These are phyloP conservation scores for Siniperca undulata DNA, from an alignment of 2,797 vertebrate species.

Conservation along the genomic window DNA sequence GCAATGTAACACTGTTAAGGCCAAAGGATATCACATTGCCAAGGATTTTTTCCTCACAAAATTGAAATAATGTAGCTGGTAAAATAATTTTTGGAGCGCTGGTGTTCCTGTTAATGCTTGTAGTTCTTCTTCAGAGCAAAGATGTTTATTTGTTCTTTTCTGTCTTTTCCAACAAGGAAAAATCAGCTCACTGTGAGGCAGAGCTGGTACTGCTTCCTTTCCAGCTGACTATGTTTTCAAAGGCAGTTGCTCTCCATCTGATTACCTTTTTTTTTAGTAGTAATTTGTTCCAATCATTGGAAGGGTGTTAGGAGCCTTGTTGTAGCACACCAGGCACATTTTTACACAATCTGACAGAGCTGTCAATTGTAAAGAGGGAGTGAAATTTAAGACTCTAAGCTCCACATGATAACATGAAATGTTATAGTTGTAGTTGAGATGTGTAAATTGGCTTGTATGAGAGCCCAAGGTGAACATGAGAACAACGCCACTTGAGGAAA, in stretches of 20 bases:
- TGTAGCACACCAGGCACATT: constrained; percentile 36
- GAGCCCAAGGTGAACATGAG: constrained; percentile 17
- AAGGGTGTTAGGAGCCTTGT: constrained; percentile 41
- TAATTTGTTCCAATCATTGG: constrained; percentile 57
- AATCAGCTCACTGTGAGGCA: constrained; percentile 15
- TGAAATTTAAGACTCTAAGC: constrained; percentile 47
- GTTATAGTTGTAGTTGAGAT: constrained; percentile 40
- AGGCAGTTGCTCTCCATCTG: constrained; percentile 35
- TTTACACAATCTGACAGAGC: constrained; percentile 44
- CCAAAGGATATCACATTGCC: constrained; percentile 18
- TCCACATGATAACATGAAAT: constrained; percentile 25
- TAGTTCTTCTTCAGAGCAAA: constrained; percentile 31
- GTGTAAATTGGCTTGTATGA: constrained; percentile 31
- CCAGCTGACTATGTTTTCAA: constrained; percentile 39
- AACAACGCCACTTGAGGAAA: constrained; percentile 29
- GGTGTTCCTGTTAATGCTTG: constrained; percentile 34
- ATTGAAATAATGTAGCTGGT: constrained; percentile 40
- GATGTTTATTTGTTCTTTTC: constrained; percentile 5
- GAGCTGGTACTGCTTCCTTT: constrained; percentile 28
- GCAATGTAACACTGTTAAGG: constrained; percentile 27
- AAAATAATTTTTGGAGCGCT: constrained; percentile 8
- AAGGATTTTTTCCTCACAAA: constrained; percentile 9
- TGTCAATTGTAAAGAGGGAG: constrained; percentile 45
- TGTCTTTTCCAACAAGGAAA: constrained; percentile 9
- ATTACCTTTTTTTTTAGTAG: constrained; percentile 28